Conservation (phyloP, 2,113 vertebrate species). For the Stercorarius parasiticus region DNA sequence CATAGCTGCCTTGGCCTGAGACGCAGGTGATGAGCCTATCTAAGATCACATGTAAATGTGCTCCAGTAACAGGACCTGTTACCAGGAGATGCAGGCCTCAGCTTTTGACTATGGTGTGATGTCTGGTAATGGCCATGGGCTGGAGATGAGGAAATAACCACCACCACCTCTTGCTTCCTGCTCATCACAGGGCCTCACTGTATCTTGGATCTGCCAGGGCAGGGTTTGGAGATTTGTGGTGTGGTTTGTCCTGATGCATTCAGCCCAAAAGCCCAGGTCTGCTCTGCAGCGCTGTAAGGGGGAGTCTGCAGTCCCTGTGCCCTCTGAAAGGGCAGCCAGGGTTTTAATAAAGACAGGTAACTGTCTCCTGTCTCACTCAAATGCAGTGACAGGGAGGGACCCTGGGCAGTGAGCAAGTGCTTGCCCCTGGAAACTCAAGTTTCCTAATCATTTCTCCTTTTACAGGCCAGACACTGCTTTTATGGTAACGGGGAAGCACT, state of each 20-base stretch:
- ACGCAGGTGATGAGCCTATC: neutral
- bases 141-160: neutral
- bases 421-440: neutral
- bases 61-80: neutral
- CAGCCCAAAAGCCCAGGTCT: neutral
- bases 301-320: neutral
- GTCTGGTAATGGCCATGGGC: no score
- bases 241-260: neutral
- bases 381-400: neutral
- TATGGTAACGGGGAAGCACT: neutral
- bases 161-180: neutral
- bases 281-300: neutral
- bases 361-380: neutral
- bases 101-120: neutral
- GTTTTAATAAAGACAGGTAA: no score
- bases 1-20: neutral
- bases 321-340: neutral
- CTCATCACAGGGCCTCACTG: neutral
- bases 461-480: neutral
- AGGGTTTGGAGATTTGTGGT: neutral
- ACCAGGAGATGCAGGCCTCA: neutral
- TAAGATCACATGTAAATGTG: neutral
- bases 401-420: neutral
- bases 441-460: neutral
- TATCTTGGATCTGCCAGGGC: rapidly evolving